These are phyloP conservation scores for Poecilia gillii DNA, from an alignment of 2,797 vertebrate species.

Conservation along the genomic window DNA sequence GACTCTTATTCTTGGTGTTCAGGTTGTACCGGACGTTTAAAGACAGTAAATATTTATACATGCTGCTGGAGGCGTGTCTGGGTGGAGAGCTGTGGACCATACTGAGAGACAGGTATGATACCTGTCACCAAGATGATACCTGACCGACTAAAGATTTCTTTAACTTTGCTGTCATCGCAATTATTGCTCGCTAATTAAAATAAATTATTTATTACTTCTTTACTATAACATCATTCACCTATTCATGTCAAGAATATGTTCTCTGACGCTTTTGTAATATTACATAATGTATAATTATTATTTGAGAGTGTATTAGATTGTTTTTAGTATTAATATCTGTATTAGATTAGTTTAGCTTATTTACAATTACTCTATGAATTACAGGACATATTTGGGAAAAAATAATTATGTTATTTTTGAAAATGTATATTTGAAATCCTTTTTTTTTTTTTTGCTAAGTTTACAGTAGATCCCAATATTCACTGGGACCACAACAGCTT, in stretches of 20 bases:
- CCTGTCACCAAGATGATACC: not conserved
- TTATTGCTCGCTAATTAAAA: not conserved
- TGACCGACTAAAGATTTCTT: not conserved
- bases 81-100: conserved; percentile 98
- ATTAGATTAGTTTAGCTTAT: not conserved
- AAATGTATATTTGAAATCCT: not conserved
- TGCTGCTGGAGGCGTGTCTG: conserved; percentile 97
- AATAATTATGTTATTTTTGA: not conserved
- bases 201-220: not conserved
- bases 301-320: not conserved
- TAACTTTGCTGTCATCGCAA: not conserved
- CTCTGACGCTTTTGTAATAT: not conserved
- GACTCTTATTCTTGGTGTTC: conserved; percentile 23
- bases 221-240: not conserved
- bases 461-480: not conserved
- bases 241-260: not conserved
- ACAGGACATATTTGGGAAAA: not conserved
- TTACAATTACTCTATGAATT: not conserved
- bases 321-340: no score
- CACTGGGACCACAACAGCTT: no score
- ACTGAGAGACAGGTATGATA: conserved; percentile 92
- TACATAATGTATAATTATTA: not conserved
- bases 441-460: not conserved
- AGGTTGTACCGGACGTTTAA: conserved; percentile 97
- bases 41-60: conserved; percentile 98